Conservation (phyloP, 2,888 invertebrate genomes). For the Tinea pellionella region DNA sequence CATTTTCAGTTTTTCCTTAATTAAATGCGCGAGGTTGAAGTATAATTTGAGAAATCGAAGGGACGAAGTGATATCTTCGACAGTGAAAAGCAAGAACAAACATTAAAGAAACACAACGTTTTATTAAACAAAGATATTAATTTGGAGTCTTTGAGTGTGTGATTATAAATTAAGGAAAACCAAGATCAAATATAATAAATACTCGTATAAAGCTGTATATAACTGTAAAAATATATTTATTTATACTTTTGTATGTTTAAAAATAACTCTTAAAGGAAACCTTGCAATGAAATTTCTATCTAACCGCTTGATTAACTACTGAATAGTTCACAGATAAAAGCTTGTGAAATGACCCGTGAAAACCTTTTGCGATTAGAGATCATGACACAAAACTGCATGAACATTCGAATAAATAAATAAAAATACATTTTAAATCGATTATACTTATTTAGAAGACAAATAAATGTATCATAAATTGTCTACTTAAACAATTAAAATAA, state of each 20-base stretch:
- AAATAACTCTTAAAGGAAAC: neutral
- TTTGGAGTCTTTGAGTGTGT: neutral
- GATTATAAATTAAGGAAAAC: neutral
- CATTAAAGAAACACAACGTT: neutral
- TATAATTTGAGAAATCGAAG: neutral
- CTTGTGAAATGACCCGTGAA: no score
- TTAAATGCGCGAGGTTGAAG: conserved; percentile 3
- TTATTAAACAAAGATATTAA: neutral
- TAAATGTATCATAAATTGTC: neutral
- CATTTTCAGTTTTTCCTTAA: conserved; percentile 24
- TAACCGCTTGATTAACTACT: no score
- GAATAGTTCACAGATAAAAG: no score
- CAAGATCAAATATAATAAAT: neutral
- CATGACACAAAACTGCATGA: no score
- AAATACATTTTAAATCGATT: no score
- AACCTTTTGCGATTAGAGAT: no score
- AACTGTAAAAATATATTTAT: neutral
- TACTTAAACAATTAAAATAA: conserved; percentile 16
- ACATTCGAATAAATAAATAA: no score
- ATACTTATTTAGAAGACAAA: neutral
- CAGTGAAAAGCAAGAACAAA: neutral
- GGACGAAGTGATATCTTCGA: neutral
- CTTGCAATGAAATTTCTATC: no score
- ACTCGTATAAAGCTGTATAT: neutral
- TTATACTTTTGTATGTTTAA: neutral